These are phyloP conservation scores for Botia almorhae DNA, from an alignment of 2,797 vertebrate species.

Conservation along the genomic window DNA sequence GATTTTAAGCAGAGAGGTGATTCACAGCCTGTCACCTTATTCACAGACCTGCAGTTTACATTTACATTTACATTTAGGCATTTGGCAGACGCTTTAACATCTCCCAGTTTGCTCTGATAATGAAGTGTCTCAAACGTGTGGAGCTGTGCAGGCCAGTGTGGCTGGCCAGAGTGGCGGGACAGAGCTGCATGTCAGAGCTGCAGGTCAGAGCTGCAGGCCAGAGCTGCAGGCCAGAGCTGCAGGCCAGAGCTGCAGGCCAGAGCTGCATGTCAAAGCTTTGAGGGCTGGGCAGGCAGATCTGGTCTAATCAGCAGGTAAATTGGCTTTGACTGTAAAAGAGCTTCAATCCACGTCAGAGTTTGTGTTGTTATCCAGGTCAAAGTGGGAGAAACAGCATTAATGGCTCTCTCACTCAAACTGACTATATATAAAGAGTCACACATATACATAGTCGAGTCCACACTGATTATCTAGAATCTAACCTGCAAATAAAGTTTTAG, in stretches of 20 bases:
- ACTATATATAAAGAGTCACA: neutral
- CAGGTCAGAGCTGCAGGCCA: too few species aligned
- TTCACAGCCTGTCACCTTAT: neutral
- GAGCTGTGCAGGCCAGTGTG: constrained; percentile 30
- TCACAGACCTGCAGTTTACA: neutral
- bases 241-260: too few species aligned
- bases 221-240: too few species aligned
- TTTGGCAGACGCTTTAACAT: too few species aligned
- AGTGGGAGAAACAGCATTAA: constrained; percentile 63
- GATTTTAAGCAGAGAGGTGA: too few species aligned
- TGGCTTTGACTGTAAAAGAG: constrained; percentile 84
- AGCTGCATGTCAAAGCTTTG: constrained; percentile 41
- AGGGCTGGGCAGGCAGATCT: constrained; percentile 77
- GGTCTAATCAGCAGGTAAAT: constrained; percentile 80
- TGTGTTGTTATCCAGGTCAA: constrained; percentile 75
- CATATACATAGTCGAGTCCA: neutral
- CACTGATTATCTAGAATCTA: too few species aligned
- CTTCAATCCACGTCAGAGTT: constrained; percentile 80
- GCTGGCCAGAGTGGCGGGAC: too few species aligned
- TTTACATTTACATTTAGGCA: too few species aligned
- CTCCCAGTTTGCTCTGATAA: neutral
- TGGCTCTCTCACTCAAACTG: neutral
- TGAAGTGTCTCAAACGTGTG: constrained; percentile 17
- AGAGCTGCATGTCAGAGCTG: too few species aligned
- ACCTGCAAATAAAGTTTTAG: too few species aligned